Evolutionary conservation across 1,140 invertebrate genomes (phyloP), one percentile per base, ranked within the genome.

Genomic region (Pectinophora gossypiella): DNA sequence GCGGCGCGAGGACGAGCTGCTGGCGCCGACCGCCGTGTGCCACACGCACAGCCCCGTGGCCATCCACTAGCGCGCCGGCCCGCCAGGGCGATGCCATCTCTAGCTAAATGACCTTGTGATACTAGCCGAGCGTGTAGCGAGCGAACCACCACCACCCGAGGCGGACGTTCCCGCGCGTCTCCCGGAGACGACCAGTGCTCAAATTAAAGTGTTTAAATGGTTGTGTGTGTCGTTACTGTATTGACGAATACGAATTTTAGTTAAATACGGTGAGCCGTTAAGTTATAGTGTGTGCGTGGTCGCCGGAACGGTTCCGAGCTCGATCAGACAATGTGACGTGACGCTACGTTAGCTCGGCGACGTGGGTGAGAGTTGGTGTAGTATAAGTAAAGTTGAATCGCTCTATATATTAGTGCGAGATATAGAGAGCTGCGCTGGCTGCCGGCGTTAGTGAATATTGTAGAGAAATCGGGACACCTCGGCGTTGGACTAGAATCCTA

Each of bases 1-100:
- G 51, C 68, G 76, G 32, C 75, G 76, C 63, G 72, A 72, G 46
- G 76, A 76, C 56, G 76, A 80, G 56, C 54, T 80, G 68, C 56
- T 82, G 74, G 62, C 59, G 57, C 63, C 72, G 56, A n/a, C n/a
- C n/a, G n/a, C 73, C 57, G 79, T 82, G 15, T 80, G 76, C 70
- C 49, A 59, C 67, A 54, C 62, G 61, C 78, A 79, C 77, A 76
- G 73, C 64, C 80, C 83, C 64, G 83, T 86, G 45, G 82, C 82
- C 59, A 85, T 85, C 45, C 82, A 85, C 78, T 84, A 80, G 75
- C 63, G 50, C 48, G 27, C 20, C 40, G 27, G 4, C 6, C 13
- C 19, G 36, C 18, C 46, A 16, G 46, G n/a, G 16, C 2, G 13
- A 22, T 3, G 23, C 16, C n/a, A n/a, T n/a, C 23, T 27, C 5